These are phyloP conservation scores for Xestoiulus laeticollis DNA, from an alignment of 2,888 invertebrate species.

Conservation along the genomic window DNA sequence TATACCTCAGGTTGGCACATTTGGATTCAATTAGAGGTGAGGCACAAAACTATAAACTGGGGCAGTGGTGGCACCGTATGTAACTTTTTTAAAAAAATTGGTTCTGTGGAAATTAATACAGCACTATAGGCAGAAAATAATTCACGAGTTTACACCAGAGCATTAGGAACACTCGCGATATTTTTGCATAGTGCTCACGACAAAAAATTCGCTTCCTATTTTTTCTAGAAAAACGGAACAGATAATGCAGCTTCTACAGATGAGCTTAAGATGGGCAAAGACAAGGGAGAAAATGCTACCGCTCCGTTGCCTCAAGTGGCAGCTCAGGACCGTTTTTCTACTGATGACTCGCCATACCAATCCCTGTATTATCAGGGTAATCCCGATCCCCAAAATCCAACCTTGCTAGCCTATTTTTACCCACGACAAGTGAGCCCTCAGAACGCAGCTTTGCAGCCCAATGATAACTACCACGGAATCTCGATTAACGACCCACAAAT, in stretches of 20 bases:
- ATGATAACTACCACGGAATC: neutral
- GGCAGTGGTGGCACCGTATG: neutral
- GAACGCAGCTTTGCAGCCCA: neutral
- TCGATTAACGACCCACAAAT: conserved; percentile 46
- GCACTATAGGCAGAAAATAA: no score
- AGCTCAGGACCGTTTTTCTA: neutral
- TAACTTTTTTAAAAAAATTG: neutral
- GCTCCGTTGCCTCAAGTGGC: neutral
- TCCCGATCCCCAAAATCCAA: neutral
- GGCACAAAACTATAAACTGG: conserved; percentile 1
- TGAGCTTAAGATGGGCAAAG: neutral
- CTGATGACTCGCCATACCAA: neutral
- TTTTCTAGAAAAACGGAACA: neutral
- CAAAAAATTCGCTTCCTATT: neutral
- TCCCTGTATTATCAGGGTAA: neutral
- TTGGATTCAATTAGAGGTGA: conserved; percentile 52
- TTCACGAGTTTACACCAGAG: no score
- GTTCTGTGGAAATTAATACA: no score
- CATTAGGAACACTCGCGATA: no score
- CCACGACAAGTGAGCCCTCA: neutral
- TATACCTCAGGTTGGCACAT: conserved; percentile 48
- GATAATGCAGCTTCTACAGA: neutral
- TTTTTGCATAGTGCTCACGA: no score
- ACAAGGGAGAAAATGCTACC: neutral
- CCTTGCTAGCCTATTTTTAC: neutral